Conservation (phyloP, 2,888 invertebrate species). For the Hirtodrosophila duncani region DNA sequence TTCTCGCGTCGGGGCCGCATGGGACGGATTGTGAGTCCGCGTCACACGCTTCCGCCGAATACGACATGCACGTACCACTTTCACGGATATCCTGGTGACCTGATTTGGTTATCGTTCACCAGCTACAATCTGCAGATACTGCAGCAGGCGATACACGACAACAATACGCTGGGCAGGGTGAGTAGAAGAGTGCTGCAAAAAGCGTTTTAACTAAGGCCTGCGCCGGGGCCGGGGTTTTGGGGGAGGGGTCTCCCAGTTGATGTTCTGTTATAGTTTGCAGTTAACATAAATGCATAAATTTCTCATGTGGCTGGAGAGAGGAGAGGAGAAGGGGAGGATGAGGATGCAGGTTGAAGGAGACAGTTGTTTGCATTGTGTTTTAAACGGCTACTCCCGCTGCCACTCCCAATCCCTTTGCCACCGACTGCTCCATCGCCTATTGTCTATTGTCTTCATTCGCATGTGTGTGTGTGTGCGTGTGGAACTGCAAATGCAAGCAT, state of each 20-base stretch:
- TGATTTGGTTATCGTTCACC: constrained; percentile 92
- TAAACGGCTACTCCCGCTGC: constrained; percentile 47
- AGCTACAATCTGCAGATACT: constrained; percentile 90
- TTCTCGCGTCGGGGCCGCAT: constrained; percentile 83
- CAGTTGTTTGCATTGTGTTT: constrained; percentile 52
- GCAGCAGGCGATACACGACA: constrained; percentile 81
- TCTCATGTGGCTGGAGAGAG: constrained; percentile 1
- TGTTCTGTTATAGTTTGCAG: constrained; percentile 33
- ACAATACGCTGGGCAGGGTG: constrained; percentile 79
- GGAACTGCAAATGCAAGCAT: no score
- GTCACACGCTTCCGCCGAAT: constrained; percentile 90
- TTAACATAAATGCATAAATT: constrained; percentile 68
- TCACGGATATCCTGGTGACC: constrained; percentile 87
- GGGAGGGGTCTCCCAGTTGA: neutral
- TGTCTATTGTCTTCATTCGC: no score
- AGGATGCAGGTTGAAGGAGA: constrained; percentile 4
- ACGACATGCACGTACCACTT: constrained; percentile 93
- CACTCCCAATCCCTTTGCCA: constrained; percentile 15
- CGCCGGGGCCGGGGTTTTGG: neutral
- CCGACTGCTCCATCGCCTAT: no score
- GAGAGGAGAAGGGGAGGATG: neutral
- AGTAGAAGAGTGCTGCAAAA: constrained; percentile 49
- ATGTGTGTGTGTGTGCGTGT: no score
- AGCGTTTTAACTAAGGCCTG: constrained; percentile 27
- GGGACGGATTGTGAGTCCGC: constrained; percentile 87